These are phyloP conservation scores for Emydura subglobosa DNA, from an alignment of 2,113 vertebrate genomes.

Conservation along the genomic window DNA sequence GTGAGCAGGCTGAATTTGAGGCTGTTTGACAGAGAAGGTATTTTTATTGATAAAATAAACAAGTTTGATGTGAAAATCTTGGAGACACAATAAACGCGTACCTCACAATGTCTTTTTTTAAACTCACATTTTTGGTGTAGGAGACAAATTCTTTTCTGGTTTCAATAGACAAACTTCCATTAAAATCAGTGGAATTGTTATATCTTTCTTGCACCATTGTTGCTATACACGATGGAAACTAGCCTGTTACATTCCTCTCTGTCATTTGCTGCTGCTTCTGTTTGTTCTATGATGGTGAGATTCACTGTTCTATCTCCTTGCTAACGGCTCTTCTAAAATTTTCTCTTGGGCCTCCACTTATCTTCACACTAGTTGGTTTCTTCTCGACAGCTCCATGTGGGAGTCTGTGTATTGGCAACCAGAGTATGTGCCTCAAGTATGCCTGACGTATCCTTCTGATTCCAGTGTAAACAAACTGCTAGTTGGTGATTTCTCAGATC, in stretches of 20 bases:
- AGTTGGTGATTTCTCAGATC: background rate
- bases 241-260: fast-evolving
- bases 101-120: too few relatives aligned
- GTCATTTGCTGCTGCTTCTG: background rate
- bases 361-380: too few relatives aligned
- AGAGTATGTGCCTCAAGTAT: background rate
- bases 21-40: background rate
- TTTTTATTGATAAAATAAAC: background rate
- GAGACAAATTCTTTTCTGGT: background rate
- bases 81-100: too few relatives aligned
- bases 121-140: background rate
- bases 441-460: background rate
- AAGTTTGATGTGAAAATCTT: background rate
- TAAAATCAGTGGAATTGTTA: background rate
- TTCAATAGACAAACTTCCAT: background rate
- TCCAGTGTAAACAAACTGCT: background rate
- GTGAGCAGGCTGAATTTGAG: background rate
- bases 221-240: background rate
- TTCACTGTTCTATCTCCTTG: background rate
- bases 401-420: background rate
- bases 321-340: background rate
- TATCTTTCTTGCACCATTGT: background rate
- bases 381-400: too few relatives aligned
- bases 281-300: too few relatives aligned
- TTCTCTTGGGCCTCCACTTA: too few relatives aligned